Percentiles rank a stretch among this genome's conserved stretches.
These are phyloP conservation scores for Pachyuromys duprasi DNA, from an alignment of 2,797 vertebrate genomes.

Conservation along the genomic window DNA sequence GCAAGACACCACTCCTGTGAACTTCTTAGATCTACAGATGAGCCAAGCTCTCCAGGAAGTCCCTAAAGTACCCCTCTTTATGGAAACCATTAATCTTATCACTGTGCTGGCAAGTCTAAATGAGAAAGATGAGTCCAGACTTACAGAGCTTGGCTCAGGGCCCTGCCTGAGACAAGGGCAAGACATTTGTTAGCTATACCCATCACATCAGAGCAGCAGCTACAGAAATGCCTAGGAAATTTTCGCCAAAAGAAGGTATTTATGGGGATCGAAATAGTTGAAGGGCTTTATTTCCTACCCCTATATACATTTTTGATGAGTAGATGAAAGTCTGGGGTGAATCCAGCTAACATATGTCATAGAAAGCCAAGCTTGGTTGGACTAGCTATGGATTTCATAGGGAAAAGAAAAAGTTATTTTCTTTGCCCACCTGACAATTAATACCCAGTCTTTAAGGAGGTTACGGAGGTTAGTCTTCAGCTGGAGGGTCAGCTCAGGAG, in stretches of 20 bases:
- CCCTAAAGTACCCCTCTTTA: slow-evolving; percentile 57
- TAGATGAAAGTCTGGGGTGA: background rate
- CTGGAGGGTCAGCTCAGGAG: background rate
- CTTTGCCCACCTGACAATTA: slow-evolving; percentile 10
- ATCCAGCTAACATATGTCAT: slow-evolving; percentile 6
- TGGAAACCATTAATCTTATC: slow-evolving; percentile 75
- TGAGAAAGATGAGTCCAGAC: slow-evolving; percentile 54
- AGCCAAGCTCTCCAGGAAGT: slow-evolving; percentile 70
- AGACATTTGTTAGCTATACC: slow-evolving; percentile 35
- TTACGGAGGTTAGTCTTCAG: background rate
- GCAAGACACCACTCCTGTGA: background rate
- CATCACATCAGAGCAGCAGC: slow-evolving; percentile 1
- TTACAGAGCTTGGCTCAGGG: slow-evolving; percentile 63
- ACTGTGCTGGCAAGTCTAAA: slow-evolving; percentile 63
- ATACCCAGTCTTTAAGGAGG: background rate
- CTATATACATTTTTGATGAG: background rate
- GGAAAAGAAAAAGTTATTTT: background rate
- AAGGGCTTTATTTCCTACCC: background rate
- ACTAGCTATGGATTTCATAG: background rate
- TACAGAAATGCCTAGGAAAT: background rate
- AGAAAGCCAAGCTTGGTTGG: background rate
- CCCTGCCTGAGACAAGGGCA: slow-evolving; percentile 49
- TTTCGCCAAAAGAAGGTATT: background rate
- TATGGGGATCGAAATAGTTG: slow-evolving; percentile 12
- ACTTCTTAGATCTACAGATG: slow-evolving; percentile 55